A percentile compares a stretch with the other conserved stretches of the same genome.
phyloP scores from a whole-genome alignment of 2,888 invertebrate genomes.

The Pterostichus niger region DNA sequence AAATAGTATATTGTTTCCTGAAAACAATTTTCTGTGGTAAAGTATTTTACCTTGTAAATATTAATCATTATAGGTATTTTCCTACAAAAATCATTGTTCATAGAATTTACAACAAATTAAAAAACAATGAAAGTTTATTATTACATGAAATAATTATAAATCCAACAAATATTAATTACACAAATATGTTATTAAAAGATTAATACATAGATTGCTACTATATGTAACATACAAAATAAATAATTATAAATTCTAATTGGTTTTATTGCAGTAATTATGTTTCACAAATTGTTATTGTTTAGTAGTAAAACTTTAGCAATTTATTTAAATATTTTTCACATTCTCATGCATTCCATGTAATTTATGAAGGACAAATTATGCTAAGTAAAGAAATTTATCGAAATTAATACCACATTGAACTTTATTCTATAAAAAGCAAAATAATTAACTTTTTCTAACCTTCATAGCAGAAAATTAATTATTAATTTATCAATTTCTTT shows the following conservation, averaged over 20 bases:
- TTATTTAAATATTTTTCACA: not conserved
- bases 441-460: not conserved
- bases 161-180: not conserved
- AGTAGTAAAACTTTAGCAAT: not conserved
- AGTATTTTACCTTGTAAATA: not conserved
- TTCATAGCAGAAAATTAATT: not conserved
- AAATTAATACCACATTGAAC: not conserved
- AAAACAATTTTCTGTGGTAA: not conserved
- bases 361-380: not conserved
- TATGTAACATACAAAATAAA: slow-evolving; percentile 5
- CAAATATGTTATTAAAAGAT: not conserved
- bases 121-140: not conserved
- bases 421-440: not conserved
- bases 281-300: slow-evolving; percentile 42
- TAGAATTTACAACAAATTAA: not conserved
- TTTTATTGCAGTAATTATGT: slow-evolving; percentile 36
- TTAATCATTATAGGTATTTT: not conserved
- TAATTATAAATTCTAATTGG: slow-evolving; percentile 45
- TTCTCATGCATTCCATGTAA: not conserved
- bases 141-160: not conserved
- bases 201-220: slow-evolving; percentile 5
- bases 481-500: slow-evolving; percentile 8
- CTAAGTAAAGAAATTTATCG: not conserved
- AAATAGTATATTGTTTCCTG: not conserved
- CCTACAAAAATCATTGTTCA: not conserved